Conservation (phyloP, 1,140 invertebrate genomes). For the Ctenoplectra terminalis region DNA sequence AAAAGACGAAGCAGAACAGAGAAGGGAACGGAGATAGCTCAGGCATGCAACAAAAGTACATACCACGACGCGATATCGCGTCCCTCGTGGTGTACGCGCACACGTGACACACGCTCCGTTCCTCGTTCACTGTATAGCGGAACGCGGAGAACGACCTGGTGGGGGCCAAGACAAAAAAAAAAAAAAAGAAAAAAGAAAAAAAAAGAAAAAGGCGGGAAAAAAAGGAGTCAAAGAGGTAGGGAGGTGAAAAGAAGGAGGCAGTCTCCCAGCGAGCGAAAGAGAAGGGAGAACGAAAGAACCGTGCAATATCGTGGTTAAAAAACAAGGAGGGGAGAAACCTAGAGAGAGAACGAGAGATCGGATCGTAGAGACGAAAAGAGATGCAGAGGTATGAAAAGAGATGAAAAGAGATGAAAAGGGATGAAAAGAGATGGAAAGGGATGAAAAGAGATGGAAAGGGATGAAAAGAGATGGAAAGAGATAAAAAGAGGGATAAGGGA, state of each 20-base stretch:
- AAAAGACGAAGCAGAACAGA: neutral
- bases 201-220: slow-evolving; percentile 23
- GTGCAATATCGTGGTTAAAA: neutral
- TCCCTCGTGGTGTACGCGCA: slow-evolving; percentile 18
- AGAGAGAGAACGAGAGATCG: neutral
- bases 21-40: slow-evolving; percentile 55
- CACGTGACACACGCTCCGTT: neutral
- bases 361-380: neutral
- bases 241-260: too few species aligned
- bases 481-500: neutral
- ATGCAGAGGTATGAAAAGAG: too few species aligned
- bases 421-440: too few species aligned
- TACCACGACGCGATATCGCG: slow-evolving; percentile 65
- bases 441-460: too few species aligned
- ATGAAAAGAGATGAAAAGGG: too few species aligned
- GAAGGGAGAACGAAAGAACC: neutral
- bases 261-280: neutral
- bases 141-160: neutral
- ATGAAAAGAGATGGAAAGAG: too few species aligned
- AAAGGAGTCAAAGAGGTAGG: neutral
- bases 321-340: neutral
- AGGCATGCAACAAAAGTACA: slow-evolving; percentile 69
- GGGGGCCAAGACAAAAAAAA: slow-evolving; percentile 1
- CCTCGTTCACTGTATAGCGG: neutral
- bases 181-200: neutral